phyloP scores from a whole-genome alignment of 2,888 invertebrate species.

The Neocrepidodera transversa region DNA sequence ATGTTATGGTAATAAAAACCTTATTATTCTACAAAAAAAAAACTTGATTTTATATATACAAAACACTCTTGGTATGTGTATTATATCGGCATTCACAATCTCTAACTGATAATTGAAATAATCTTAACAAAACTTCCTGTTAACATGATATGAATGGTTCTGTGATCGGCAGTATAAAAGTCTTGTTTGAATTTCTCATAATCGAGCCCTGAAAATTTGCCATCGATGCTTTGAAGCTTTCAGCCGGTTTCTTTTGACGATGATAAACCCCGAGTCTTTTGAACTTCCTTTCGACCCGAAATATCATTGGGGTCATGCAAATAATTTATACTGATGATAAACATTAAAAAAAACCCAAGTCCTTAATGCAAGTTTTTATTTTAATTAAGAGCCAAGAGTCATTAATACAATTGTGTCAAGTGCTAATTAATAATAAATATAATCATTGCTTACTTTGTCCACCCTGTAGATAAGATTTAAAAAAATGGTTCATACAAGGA shows the following conservation, averaged over 20 bases:
- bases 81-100: slow-evolving; percentile 38
- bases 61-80: neutral
- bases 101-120: slow-evolving; percentile 43
- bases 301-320: neutral
- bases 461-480: too few relatives aligned
- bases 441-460: too few relatives aligned
- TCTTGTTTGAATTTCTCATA: neutral
- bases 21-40: neutral
- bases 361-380: too few relatives aligned
- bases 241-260: neutral
- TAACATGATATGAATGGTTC: slow-evolving; percentile 26
- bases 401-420: too few relatives aligned
- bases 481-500: too few relatives aligned
- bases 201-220: neutral
- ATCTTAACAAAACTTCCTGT: slow-evolving; percentile 47
- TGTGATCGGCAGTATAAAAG: neutral
- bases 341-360: too few relatives aligned
- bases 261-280: slow-evolving; percentile 1
- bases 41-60: neutral
- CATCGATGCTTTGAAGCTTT: neutral
- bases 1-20: neutral
- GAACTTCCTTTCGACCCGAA: neutral
- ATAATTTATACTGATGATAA: too few relatives aligned
- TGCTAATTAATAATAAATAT: too few relatives aligned
- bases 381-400: too few relatives aligned